Percentiles rank a stretch among this genome's conserved stretches.
These are phyloP conservation scores for Eupithecia abbreviata DNA, from an alignment of 2,888 invertebrate genomes.

Conservation along the genomic window DNA sequence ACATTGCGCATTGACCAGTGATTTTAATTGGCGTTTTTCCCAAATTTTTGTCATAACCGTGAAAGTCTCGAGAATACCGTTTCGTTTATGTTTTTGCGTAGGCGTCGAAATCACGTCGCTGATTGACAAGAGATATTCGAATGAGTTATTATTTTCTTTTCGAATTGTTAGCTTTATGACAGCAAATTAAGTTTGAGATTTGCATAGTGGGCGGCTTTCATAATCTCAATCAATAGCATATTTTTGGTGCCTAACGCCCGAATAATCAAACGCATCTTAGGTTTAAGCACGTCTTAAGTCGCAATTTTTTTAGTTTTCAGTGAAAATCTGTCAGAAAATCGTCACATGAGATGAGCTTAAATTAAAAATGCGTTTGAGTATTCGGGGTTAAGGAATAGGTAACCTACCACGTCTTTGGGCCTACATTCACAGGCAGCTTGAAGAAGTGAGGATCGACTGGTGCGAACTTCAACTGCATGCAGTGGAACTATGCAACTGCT, in stretches of 20 bases:
- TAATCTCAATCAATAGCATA: not conserved
- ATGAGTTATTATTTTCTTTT: constrained; percentile 50
- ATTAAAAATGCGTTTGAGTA: too few species aligned
- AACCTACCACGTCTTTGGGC: not conserved
- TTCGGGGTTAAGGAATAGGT: not conserved
- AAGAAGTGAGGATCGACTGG: too few species aligned
- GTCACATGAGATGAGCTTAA: too few species aligned
- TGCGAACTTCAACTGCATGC: too few species aligned
- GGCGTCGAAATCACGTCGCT: constrained; percentile 72
- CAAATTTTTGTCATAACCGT: constrained; percentile 39
- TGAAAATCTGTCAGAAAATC: too few species aligned
- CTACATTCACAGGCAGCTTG: too few species aligned
- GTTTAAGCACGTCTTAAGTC: too few species aligned
- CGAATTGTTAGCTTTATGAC: constrained; percentile 57
- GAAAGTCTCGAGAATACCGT: constrained; percentile 44
- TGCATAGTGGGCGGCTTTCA: constrained; percentile 38
- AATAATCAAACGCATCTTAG: too few species aligned
- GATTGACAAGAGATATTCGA: constrained; percentile 64
- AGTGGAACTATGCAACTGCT: too few species aligned
- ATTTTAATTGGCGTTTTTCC: constrained; percentile 32
- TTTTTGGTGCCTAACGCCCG: not conserved
- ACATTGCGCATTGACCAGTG: not conserved
- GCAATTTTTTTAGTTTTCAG: too few species aligned
- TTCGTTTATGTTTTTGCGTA: constrained; percentile 68
- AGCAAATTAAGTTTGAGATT: constrained; percentile 56